Evolutionary conservation across 2,113 vertebrate species (phyloP).

Genomic region (Coptodon bakossiorum): DNA sequence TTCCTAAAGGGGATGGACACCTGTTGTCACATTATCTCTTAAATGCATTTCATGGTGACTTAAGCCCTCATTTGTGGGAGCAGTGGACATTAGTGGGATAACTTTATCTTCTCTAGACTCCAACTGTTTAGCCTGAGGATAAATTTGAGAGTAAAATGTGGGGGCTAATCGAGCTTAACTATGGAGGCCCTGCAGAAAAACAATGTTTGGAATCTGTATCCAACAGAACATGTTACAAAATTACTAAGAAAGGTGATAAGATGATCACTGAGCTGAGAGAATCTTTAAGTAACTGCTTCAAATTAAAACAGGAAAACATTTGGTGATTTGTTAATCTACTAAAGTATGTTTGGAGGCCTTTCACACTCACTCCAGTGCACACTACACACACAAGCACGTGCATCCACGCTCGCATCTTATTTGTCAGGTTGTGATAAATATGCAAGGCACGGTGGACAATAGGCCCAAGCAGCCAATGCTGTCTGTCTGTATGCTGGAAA

Average conservation of each 20-base stretch:
- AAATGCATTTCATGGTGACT: constrained; percentile 28
- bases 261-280: neutral
- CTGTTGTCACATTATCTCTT: constrained; percentile 43
- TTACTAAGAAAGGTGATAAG: neutral
- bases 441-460: constrained; percentile 65
- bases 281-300: neutral
- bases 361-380: neutral
- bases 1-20: constrained; percentile 13
- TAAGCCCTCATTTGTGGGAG: constrained; percentile 25
- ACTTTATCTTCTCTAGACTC: constrained; percentile 32
- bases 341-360: neutral
- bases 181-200: constrained; percentile 20
- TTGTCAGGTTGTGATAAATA: constrained; percentile 66
- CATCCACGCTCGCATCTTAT: neutral
- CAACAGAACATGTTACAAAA: neutral
- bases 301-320: neutral
- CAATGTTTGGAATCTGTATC: neutral
- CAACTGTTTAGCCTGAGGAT: constrained; percentile 35
- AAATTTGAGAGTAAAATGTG: constrained; percentile 17
- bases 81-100: constrained; percentile 31
- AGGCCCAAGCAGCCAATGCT: constrained; percentile 61
- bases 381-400: neutral
- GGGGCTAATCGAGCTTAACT: constrained; percentile 24
- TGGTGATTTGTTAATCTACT: neutral
- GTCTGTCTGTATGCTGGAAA: constrained; percentile 38